Percentiles rank a stretch among this genome's conserved stretches.
Conservation (phyloP, 2,797 vertebrate species). For the Gobio occitaniae region DNA sequence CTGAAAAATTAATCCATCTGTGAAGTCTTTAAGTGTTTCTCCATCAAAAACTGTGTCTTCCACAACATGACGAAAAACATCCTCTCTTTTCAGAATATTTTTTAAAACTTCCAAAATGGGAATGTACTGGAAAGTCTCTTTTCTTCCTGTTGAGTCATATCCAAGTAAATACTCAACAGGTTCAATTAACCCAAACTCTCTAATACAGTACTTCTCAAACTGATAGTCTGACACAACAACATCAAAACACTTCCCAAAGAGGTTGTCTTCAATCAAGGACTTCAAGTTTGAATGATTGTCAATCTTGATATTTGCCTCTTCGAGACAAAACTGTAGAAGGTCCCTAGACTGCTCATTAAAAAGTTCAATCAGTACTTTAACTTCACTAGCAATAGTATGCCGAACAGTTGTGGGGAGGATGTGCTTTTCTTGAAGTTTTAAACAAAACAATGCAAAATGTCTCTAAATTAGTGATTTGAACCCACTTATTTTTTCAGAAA, state of each 20-base stretch:
- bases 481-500: too few relatives aligned
- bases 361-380: background rate
- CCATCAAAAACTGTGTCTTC: background rate
- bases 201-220: constrained; percentile 9
- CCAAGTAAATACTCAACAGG: constrained; percentile 33
- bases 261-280: constrained; percentile 35
- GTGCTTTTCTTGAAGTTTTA: constrained; percentile 18
- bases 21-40: constrained; percentile 28
- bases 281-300: constrained; percentile 25
- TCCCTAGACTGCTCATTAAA: constrained; percentile 1
- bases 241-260: constrained; percentile 41
- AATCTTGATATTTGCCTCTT: background rate
- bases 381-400: background rate
- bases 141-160: constrained; percentile 9
- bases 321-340: background rate
- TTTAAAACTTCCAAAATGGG: constrained; percentile 45
- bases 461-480: too few relatives aligned
- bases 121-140: constrained; percentile 44
- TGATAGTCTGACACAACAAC: constrained; percentile 12
- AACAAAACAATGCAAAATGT: too few relatives aligned
- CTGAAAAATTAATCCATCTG: constrained; percentile 45
- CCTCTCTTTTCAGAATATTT: background rate
- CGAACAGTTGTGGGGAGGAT: constrained; percentile 27
- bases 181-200: constrained; percentile 30
- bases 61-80: constrained; percentile 10